Percentiles rank a stretch among this genome's conserved stretches.
These are phyloP conservation scores for Synergus umbraculus DNA, from an alignment of 2,888 invertebrate species.

Conservation along the genomic window DNA sequence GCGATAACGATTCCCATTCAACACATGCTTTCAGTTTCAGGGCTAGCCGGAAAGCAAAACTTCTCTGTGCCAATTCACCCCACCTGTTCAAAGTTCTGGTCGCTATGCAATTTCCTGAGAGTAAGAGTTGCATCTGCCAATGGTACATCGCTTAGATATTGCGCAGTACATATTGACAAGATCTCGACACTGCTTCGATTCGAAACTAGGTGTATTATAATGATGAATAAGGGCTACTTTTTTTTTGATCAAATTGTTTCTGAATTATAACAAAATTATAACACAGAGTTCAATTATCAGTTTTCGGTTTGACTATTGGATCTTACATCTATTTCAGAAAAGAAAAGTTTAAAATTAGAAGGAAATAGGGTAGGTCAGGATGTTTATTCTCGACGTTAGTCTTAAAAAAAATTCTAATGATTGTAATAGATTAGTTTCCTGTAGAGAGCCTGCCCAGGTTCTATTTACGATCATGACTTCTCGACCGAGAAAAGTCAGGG, in stretches of 20 bases:
- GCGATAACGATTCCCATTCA: constrained; percentile 19
- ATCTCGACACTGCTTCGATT: constrained; percentile 37
- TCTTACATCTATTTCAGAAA: background rate
- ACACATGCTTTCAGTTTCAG: constrained; percentile 37
- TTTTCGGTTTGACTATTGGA: background rate
- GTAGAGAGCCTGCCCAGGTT: background rate
- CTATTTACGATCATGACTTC: constrained; percentile 30
- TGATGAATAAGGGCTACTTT: background rate
- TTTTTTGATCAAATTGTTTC: background rate
- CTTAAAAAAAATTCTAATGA: background rate
- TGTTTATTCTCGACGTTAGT: background rate
- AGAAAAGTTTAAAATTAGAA: background rate
- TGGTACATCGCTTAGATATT: constrained; percentile 52
- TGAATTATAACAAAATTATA: background rate
- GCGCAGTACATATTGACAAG: constrained; percentile 43
- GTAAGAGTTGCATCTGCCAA: constrained; percentile 44
- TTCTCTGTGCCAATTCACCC: constrained; percentile 45
- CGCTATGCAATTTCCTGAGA: constrained; percentile 37
- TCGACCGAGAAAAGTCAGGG: background rate
- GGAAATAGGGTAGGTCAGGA: constrained; percentile 20
- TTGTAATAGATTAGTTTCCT: background rate
- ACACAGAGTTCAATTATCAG: background rate
- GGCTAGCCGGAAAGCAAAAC: constrained; percentile 43
- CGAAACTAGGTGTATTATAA: background rate
- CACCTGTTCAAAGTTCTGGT: constrained; percentile 48